phyloP scores from a whole-genome alignment of 1,140 invertebrate species.

The Sinonovacula constricta region DNA sequence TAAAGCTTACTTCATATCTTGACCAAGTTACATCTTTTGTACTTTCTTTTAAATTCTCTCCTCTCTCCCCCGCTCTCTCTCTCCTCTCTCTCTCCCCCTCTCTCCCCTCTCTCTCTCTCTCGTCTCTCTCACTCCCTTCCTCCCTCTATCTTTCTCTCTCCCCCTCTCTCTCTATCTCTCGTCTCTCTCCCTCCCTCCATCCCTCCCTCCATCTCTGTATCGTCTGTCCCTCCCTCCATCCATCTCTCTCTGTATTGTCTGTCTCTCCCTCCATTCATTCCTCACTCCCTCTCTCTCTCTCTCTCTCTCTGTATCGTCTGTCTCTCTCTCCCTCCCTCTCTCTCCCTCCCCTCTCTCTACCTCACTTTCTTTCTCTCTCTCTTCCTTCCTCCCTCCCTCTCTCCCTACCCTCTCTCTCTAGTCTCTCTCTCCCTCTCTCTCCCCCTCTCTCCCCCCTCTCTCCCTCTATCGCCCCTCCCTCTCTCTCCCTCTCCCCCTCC shows the following conservation, averaged over 20 bases:
- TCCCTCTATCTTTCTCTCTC: slow-evolving; percentile 3
- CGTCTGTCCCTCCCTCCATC: background rate
- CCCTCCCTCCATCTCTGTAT: background rate
- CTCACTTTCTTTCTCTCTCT: background rate
- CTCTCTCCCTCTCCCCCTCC: background rate
- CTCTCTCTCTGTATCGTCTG: background rate
- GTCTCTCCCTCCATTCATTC: background rate
- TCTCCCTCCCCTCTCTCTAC: background rate
- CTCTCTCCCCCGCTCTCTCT: too few relatives aligned
- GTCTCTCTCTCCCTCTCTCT: background rate
- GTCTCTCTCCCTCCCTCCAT: background rate
- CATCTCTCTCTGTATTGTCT: background rate
- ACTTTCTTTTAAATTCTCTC: background rate
- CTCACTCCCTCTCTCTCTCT: background rate
- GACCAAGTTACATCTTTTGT: too few relatives aligned
- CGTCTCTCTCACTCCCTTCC: background rate
- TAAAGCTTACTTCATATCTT: too few relatives aligned
- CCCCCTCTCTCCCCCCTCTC: background rate
- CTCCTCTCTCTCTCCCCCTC: background rate
- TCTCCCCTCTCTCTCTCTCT: slow-evolving; percentile 1
- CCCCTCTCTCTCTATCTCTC: background rate
- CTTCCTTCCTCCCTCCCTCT: slow-evolving; percentile 2
- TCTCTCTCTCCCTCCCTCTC: background rate
- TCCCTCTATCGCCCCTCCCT: background rate
- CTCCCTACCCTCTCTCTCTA: background rate